Evolutionary conservation across 2,888 invertebrate species (phyloP).

Genomic region (Chloroclystis v-ata): DNA sequence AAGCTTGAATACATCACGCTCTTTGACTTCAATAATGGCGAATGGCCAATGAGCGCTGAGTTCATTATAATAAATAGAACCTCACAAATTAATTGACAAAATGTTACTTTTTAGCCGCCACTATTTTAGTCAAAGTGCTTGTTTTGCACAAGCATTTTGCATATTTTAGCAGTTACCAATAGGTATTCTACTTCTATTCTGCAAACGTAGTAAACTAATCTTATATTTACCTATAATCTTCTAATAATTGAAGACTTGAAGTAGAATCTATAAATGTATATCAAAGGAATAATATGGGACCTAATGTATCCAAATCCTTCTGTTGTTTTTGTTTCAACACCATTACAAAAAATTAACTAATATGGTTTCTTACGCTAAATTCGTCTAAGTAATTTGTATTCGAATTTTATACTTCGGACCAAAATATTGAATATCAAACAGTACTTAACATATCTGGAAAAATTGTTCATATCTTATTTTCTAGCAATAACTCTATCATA

Average conservation of each 20-base stretch:
- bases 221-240: conserved; percentile 9
- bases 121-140: not conserved
- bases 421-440: conserved; percentile 53
- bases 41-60: too few species aligned
- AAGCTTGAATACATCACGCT: conserved; percentile 14
- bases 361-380: not conserved
- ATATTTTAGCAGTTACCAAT: conserved; percentile 16
- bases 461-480: conserved; percentile 60
- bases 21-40: not conserved
- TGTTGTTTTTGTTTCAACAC: too few species aligned
- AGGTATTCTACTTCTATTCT: conserved; percentile 11
- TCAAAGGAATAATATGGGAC: conserved; percentile 9
- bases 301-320: conserved; percentile 6
- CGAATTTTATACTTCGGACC: conserved; percentile 50
- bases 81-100: too few species aligned
- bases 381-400: conserved; percentile 15
- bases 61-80: too few species aligned
- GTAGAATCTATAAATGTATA: conserved; percentile 9
- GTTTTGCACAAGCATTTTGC: conserved; percentile 10
- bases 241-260: conserved; percentile 6
- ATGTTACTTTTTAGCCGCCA: not conserved
- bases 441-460: conserved; percentile 65
- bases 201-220: conserved; percentile 8
- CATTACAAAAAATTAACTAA: conserved; percentile 4
- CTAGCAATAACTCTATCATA: conserved; percentile 60